Evolutionary conservation across 2,888 invertebrate species (phyloP).

Genomic region (Stenoptilia bipunctidactyla): DNA sequence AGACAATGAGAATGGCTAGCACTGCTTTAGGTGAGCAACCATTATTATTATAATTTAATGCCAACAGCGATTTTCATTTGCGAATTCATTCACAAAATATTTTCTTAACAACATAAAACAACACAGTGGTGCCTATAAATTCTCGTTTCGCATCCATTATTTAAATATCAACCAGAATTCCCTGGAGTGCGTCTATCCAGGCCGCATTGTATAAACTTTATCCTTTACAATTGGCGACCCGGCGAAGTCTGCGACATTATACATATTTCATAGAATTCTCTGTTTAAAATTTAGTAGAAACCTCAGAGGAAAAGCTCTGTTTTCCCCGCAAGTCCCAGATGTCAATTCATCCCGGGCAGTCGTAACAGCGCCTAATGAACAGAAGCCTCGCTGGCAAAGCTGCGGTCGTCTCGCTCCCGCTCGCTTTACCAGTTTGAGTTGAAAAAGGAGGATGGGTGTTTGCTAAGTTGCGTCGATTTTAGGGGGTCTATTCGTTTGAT

Average conservation of each 20-base stretch:
- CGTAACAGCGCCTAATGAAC: conserved; percentile 67
- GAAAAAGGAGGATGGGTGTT: conserved; percentile 36
- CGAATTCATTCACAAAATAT: not conserved
- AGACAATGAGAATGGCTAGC: conserved; percentile 78
- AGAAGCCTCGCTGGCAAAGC: conserved; percentile 44
- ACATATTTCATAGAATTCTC: conserved; percentile 39
- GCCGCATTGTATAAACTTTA: conserved; percentile 1
- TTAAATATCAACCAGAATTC: not conserved
- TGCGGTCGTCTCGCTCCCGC: conserved; percentile 40
- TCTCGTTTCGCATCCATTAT: not conserved
- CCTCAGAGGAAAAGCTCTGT: conserved; percentile 50
- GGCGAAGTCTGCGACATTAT: conserved; percentile 15
- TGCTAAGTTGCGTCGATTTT: conserved; percentile 33
- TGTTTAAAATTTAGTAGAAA: conserved; percentile 55
- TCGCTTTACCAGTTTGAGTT: conserved; percentile 23
- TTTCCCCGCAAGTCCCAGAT: conserved; percentile 57
- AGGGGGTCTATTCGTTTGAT: conserved; percentile 49
- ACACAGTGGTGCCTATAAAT: not conserved
- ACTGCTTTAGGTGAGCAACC: conserved; percentile 76
- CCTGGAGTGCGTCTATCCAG: not conserved
- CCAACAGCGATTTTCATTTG: not conserved
- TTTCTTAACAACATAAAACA: not conserved
- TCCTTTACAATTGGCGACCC: not conserved
- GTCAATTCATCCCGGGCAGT: conserved; percentile 55
- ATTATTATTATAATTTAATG: not conserved